Evolutionary conservation across 2,113 vertebrate genomes (phyloP).

Genomic region (Rutilus rutilus): DNA sequence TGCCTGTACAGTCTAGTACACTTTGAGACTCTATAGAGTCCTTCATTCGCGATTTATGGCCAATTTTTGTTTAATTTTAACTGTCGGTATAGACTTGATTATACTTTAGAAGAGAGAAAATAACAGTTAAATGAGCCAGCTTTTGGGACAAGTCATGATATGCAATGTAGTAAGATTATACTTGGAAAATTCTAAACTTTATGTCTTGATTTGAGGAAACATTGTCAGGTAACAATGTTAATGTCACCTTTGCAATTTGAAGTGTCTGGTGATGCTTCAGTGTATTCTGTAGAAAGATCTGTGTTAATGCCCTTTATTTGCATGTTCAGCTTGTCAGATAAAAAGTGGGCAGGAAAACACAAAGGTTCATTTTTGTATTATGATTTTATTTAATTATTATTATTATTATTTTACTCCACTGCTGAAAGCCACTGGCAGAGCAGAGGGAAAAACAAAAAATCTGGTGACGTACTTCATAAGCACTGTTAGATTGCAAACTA

Average conservation of each 20-base stretch:
- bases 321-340: slow-evolving; percentile 78
- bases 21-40: slow-evolving; percentile 74
- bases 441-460: slow-evolving; percentile 61
- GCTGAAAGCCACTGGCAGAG: slow-evolving; percentile 53
- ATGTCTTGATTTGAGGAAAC: slow-evolving; percentile 57
- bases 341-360: slow-evolving; percentile 66
- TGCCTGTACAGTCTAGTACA: slow-evolving; percentile 82
- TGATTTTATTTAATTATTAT: slow-evolving; percentile 27
- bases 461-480: slow-evolving; percentile 73
- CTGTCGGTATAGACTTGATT: slow-evolving; percentile 67
- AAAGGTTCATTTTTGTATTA: slow-evolving; percentile 57
- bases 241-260: slow-evolving; percentile 69
- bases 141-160: slow-evolving; percentile 50
- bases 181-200: neutral
- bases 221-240: slow-evolving; percentile 42
- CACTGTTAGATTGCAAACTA: slow-evolving; percentile 77
- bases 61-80: slow-evolving; percentile 62
- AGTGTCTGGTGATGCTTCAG: slow-evolving; percentile 67
- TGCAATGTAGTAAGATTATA: slow-evolving; percentile 31
- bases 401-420: slow-evolving; percentile 33
- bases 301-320: slow-evolving; percentile 73
- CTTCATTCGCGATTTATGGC: slow-evolving; percentile 71
- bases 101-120: slow-evolving; percentile 66
- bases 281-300: slow-evolving; percentile 70
- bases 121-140: slow-evolving; percentile 50